Base-by-base conservation (phyloP, 2,797 vertebrate genomes). In the Erpetoichthys calabaricus region DNA sequence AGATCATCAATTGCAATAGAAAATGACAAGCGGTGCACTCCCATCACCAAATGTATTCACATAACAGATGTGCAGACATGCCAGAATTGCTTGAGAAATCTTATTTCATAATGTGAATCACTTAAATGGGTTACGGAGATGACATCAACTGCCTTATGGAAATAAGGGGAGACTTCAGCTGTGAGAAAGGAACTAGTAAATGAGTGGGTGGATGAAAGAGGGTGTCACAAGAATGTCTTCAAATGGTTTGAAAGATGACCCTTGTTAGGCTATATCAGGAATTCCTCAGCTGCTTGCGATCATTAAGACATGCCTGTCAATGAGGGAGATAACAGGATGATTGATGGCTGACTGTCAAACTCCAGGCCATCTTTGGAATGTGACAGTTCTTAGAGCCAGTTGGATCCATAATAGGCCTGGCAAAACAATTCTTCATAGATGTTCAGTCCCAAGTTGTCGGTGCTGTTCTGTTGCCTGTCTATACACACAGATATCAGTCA, bases 191-290 rank as follows among this genome's bases (percentile, higher is more conserved):
- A 67, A 75, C 69, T 65, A 64, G 64, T 45, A 66, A 63, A 62
- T 67, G 65, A 73, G 74, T 56, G 67, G 65, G 55, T 63, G 62
- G 61, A 70, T 68, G 69, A 78, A 75, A 72, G 63, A 57, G 57
- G 58, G 65, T 64, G 66, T 63, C 59, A 61, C 60, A 65, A 57
- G 62, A 64, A 68, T 57, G 45, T 59, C 64, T 60, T 74, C 25
- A 25, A 25, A 25, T 25, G 25, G 25, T 81, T 83, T 78, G 73
- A 82, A 82, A 81, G 71, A 59, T 56, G 65, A 76, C 72, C 71
- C 69, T 69, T 68, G 71, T 66, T 61, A 68, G 65, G 67, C 70
- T 60, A 73, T 75, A 70, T 71, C 79, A 73, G 25, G 62, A 68
- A 62, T 61, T 69, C 52, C 66, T 72, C 69, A 68, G 73, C 62